Evolutionary conservation across 2,888 invertebrate genomes (phyloP).

Genomic region (Aporophyla lueneburgensis): DNA sequence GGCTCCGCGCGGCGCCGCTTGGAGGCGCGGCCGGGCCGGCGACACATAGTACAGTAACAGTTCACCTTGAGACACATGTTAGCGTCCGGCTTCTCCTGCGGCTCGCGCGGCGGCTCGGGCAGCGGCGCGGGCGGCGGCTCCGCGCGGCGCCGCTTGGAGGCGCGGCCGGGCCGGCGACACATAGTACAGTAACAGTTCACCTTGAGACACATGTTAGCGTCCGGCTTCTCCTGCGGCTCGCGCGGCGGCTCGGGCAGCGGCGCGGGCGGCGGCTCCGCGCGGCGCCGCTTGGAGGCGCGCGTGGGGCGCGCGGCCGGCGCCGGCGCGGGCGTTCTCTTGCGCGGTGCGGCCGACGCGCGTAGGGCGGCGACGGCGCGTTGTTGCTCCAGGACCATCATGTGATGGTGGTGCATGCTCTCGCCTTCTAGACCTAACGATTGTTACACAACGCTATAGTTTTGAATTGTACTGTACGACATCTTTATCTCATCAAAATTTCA

Average conservation of each 20-base stretch:
- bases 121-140: conserved; percentile 87
- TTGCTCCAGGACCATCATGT: conserved; percentile 91
- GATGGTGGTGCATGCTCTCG: conserved; percentile 90
- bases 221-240: conserved; percentile 95
- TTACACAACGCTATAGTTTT: too few species aligned
- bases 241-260: conserved; percentile 90
- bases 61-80: conserved; percentile 95
- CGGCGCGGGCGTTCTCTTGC: conserved; percentile 70
- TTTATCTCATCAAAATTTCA: too few species aligned
- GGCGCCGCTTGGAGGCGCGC: conserved; percentile 78
- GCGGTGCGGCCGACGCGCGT: conserved; percentile 69
- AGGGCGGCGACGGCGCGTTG: conserved; percentile 89
- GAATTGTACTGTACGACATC: too few species aligned
- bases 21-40: conserved; percentile 67
- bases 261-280: conserved; percentile 86
- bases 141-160: conserved; percentile 79
- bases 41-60: not conserved
- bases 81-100: conserved; percentile 95
- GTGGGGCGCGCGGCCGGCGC: conserved; percentile 81
- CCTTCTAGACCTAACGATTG: conserved; percentile 85
- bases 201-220: conserved; percentile 96
- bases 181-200: conserved; percentile 72
- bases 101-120: conserved; percentile 92
- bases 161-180: conserved; percentile 59
- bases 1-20: conserved; percentile 82